Evolutionary conservation across 1,140 invertebrate species (phyloP), one percentile per base, ranked within the genome.

Genomic region (Anoplolepis gracilipes): DNA sequence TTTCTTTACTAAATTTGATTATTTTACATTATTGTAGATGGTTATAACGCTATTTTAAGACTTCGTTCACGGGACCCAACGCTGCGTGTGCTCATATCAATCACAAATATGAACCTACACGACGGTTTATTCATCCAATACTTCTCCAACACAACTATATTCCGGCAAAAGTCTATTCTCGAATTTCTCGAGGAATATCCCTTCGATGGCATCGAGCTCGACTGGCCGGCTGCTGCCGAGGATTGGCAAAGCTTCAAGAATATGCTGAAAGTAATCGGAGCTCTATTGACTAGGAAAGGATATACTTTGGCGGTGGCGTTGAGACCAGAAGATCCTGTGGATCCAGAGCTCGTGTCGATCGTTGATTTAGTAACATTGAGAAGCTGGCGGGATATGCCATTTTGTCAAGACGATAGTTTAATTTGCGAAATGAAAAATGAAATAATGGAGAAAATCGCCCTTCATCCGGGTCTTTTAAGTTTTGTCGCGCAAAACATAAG

Each of bases 151-250:
- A 42, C 1, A 0, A 77, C 76, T 6, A 4, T 19, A 5, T 49
- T 69, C 7, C 28, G 39, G 42, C 28, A 13, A 10, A 87, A 90
- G 7, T 96, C 96, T 1, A 93, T 96, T 2, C 55, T 96, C 0
- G 90, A 93, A 2, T 96, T 96, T 72, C 85, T 97, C 0, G 87
- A 95, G 25, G 91, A 95, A 72, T 93, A 96, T 79, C 93, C 95
- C 7, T 96, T 97, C 79, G 96, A 97, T 90, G 97, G 97, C 0
- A 87, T 97, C 0, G 96, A 97, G 81, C 91, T 97, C 1, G 95
- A 97, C 67, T 97, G 96, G 96, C 95, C 96, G 59, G 94, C 94
- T 70, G 49, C 82, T 10, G 36, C 55, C 55, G 81, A 49, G 65
- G 89, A 19, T 76, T 67, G 39, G 10, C 46, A 7, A 76, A 90